These are phyloP conservation scores for Rhagium mordax DNA, from an alignment of 2,888 invertebrate genomes.

Conservation along the genomic window DNA sequence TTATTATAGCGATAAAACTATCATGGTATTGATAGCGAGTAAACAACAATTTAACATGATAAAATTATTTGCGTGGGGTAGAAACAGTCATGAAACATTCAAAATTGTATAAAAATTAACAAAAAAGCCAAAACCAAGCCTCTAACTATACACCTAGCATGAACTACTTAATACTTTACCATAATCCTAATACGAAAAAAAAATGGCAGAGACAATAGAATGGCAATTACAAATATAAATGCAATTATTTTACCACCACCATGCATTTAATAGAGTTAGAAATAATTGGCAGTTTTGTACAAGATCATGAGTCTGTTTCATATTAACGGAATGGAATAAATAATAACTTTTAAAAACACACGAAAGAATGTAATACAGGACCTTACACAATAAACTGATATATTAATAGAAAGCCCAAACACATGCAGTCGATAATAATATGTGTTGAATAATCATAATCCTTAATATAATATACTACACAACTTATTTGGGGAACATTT, in stretches of 20 bases:
- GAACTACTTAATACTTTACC: conserved; percentile 48
- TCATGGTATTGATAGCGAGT: neutral
- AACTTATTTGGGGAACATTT: neutral
- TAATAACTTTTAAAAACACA: neutral
- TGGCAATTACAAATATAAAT: neutral
- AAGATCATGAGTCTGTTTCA: neutral
- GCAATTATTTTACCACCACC: neutral
- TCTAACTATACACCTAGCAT: conserved; percentile 55
- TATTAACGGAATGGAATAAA: neutral
- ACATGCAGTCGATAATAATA: conserved; percentile 2
- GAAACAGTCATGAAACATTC: conserved; percentile 51
- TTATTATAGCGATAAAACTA: neutral
- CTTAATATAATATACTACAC: conserved; percentile 14
- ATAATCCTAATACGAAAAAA: conserved; percentile 33
- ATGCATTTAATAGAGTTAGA: neutral
- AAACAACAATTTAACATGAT: neutral
- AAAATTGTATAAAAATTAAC: conserved; percentile 44
- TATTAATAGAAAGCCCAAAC: neutral
- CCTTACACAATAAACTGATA: neutral
- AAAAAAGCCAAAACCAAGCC: conserved; percentile 50
- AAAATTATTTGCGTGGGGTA: conserved; percentile 1
- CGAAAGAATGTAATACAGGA: neutral
- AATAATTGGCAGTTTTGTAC: neutral
- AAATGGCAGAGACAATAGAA: conserved; percentile 27
- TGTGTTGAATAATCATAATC: neutral